Conservation (phyloP, 2,888 invertebrate species). For the Diplazon laetatorius region DNA sequence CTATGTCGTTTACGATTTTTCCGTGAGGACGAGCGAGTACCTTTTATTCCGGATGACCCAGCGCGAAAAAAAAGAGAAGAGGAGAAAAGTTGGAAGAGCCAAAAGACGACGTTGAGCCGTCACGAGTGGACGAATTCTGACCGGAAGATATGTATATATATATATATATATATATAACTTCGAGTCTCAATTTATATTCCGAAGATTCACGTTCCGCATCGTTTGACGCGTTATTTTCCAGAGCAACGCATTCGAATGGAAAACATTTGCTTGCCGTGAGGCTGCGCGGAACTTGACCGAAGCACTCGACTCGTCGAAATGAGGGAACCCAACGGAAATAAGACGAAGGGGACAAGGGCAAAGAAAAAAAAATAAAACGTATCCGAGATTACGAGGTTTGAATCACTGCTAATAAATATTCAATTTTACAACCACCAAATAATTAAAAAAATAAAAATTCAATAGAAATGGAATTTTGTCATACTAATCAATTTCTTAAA, state of each 20-base stretch:
- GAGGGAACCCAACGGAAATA: constrained; percentile 23
- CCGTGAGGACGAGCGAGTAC: constrained; percentile 71
- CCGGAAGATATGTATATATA: constrained; percentile 23
- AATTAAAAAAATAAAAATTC: too few species aligned
- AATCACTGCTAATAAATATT: not conserved
- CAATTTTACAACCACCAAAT: not conserved
- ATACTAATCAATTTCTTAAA: too few species aligned
- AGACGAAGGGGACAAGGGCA: not conserved
- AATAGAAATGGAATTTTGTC: too few species aligned
- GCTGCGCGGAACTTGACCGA: constrained; percentile 27
- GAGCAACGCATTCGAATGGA: constrained; percentile 72
- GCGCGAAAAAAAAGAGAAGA: too few species aligned
- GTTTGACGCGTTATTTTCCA: constrained; percentile 72
- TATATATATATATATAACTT: too few species aligned
- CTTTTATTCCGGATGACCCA: constrained; percentile 73
- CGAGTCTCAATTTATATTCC: constrained; percentile 75
- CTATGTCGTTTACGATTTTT: constrained; percentile 73
- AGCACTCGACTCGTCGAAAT: constrained; percentile 47
- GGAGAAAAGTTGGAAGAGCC: constrained; percentile 40
- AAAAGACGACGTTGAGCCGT: constrained; percentile 59
- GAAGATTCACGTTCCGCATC: constrained; percentile 69
- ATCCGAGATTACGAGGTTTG: not conserved
- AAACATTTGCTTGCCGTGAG: constrained; percentile 68
- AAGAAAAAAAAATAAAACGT: too few species aligned
- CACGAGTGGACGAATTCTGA: constrained; percentile 59